Evolutionary conservation across 2,797 vertebrate species (phyloP).

Genomic region (Phoeniculus purpureus): DNA sequence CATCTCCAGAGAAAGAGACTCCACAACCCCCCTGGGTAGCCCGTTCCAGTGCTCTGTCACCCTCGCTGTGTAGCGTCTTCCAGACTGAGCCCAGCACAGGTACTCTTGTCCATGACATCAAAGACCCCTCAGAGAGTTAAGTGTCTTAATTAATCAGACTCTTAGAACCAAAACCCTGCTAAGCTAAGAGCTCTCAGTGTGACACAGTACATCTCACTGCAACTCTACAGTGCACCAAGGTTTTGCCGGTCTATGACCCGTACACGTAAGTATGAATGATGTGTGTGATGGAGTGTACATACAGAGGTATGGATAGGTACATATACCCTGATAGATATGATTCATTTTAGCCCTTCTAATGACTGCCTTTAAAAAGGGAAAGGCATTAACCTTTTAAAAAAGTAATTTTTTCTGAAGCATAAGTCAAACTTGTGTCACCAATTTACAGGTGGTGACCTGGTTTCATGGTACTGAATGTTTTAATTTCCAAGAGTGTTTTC

Average conservation of each 20-base stretch:
- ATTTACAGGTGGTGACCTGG: background rate
- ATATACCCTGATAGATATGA: background rate
- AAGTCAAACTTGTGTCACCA: background rate
- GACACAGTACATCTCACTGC: background rate
- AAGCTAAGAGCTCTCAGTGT: background rate
- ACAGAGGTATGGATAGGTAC: background rate
- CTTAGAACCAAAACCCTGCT: background rate
- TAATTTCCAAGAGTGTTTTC: background rate
- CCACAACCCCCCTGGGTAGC: no score
- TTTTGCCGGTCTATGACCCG: background rate
- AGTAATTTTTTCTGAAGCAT: background rate
- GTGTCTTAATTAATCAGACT: background rate
- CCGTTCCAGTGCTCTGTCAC: no score
- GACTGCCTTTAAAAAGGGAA: background rate
- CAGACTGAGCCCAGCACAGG: background rate
- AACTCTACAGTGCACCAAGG: background rate
- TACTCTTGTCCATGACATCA: background rate
- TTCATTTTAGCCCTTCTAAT: background rate
- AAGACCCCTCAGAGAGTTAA: background rate
- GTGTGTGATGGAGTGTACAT: rapidly evolving
- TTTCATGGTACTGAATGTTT: background rate
- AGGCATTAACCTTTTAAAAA: background rate
- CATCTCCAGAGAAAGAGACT: no score
- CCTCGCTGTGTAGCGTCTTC: no score
- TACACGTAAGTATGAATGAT: background rate